Evolutionary conservation across 2,888 invertebrate genomes (phyloP), one percentile per base, ranked within the genome.

Genomic region (Kryphioiulus occultus): DNA sequence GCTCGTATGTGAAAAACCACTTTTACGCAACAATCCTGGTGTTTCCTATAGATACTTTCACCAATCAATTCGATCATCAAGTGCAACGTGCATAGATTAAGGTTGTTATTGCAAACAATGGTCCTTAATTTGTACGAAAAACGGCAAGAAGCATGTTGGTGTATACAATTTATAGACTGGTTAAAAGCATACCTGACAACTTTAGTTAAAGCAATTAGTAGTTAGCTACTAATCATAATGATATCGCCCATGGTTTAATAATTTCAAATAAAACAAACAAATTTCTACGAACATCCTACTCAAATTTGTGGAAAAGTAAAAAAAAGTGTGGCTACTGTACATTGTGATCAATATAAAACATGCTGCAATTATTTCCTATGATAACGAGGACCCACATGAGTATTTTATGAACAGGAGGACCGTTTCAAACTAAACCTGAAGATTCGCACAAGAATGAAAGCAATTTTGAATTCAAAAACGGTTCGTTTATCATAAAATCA

Each of bases 91-190:
- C 59, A 59, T 59, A 59, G 59, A 59, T 59, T 59, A 59, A 59
- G 59, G n/a, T 59, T 59, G 59, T 59, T 59, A 59, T 59, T 59
- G 59, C 59, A 59, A 59, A 59, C 59, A 59, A n/a, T 59, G 59
- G 59, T 59, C 59, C 59, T 59, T 22, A 59, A 22, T 22, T 59
- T 22, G 5, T 10, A 59, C 10, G 22, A 19, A 59, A 47, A 59
- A 59, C 59, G 59, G 59, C 59, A 59, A 59, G 59, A 59, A 59
- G 22, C 22, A 22, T 22, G 59, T 59, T 59, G 59, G 59, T 59
- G 59, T 22, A 22, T n/a, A 59, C 5, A 59, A 59, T 59, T 59
- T 2, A 59, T 7, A 59, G 5, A 59, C 59, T 5, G 10, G 22
- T 59, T 59, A 7, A 59, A n/a, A 59, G 59, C 59, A n/a, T 22